A percentile compares a stretch with the other conserved stretches of the same genome.
Conservation (phyloP, 35 echinoderm and acorn worm genomes). For the Diadema setosum region DNA sequence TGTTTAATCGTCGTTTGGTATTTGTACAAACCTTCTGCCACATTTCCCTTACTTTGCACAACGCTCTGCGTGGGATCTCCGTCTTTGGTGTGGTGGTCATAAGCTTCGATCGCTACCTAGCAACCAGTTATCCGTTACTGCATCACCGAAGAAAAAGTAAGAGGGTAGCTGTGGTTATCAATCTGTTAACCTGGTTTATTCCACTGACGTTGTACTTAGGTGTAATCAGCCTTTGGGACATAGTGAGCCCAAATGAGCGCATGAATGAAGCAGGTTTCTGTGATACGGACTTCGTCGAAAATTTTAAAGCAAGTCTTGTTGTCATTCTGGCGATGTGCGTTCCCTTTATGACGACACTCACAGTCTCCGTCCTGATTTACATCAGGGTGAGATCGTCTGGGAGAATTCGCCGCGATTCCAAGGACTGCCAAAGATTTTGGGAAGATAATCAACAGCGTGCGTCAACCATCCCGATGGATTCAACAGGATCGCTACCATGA, state of each 20-base stretch:
- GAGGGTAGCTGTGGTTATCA: not conserved
- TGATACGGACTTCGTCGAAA: not conserved
- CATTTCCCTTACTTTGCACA: too few relatives aligned
- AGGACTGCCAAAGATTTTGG: not conserved
- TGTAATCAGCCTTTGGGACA: not conserved
- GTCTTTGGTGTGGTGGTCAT: not conserved
- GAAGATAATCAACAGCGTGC: not conserved
- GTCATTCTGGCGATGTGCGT: not conserved
- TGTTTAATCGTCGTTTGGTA: not conserved
- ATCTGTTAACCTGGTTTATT: not conserved
- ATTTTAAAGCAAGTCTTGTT: not conserved
- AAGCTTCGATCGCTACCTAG: conserved; percentile 23
- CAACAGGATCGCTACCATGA: not conserved
- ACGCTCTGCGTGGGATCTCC: not conserved
- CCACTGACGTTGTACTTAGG: not conserved
- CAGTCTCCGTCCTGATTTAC: not conserved
- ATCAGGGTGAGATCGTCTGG: not conserved
- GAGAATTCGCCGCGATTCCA: not conserved
- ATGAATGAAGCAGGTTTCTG: not conserved
- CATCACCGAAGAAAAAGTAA: not conserved
- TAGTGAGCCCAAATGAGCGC: not conserved
- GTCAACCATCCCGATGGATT: not conserved
- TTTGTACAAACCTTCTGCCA: too few relatives aligned
- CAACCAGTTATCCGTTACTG: not conserved
- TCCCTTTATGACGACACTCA: not conserved